Conservation (phyloP, 2,888 invertebrate genomes). For the Acrobeloides nanus region DNA sequence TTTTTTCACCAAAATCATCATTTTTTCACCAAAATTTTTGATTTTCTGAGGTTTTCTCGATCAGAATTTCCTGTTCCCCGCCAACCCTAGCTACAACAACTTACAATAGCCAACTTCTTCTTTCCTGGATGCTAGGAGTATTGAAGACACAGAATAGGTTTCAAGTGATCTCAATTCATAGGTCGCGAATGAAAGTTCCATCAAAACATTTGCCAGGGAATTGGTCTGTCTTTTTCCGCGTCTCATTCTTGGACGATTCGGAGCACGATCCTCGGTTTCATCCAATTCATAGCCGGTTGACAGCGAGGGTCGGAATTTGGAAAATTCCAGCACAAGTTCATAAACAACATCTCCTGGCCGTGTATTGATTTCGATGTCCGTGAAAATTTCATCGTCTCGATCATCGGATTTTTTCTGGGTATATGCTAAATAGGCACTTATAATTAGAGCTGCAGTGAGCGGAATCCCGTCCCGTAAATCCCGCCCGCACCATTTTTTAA, state of each 20-base stretch:
- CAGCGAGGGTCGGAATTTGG: slow-evolving; percentile 10
- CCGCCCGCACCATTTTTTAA: too few species aligned
- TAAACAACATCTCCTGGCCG: slow-evolving; percentile 29
- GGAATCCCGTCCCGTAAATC: too few species aligned
- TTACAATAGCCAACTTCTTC: not conserved
- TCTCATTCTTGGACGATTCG: slow-evolving; percentile 4
- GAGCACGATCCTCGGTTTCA: not conserved
- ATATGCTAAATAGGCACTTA: slow-evolving; percentile 2
- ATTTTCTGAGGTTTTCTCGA: not conserved
- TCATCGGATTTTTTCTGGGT: slow-evolving; percentile 4
- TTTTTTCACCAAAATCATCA: too few species aligned
- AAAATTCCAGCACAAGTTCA: slow-evolving; percentile 33
- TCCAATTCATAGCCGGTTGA: not conserved
- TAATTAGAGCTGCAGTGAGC: too few species aligned
- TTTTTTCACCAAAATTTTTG: too few species aligned
- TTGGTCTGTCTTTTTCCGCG: slow-evolving; percentile 5
- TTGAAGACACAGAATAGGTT: too few species aligned
- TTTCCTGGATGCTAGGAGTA: too few species aligned
- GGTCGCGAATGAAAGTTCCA: slow-evolving; percentile 14
- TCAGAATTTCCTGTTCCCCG: slow-evolving; percentile 1
- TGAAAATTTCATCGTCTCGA: slow-evolving; percentile 12
- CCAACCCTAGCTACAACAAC: not conserved
- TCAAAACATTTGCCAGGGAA: slow-evolving; percentile 14
- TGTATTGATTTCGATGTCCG: slow-evolving; percentile 16
- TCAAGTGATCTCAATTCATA: slow-evolving; percentile 19